Percentiles rank a stretch among this genome's conserved stretches.
Evolutionary conservation across 2,888 invertebrate genomes (phyloP).

Genomic region (Trilocha varians): DNA sequence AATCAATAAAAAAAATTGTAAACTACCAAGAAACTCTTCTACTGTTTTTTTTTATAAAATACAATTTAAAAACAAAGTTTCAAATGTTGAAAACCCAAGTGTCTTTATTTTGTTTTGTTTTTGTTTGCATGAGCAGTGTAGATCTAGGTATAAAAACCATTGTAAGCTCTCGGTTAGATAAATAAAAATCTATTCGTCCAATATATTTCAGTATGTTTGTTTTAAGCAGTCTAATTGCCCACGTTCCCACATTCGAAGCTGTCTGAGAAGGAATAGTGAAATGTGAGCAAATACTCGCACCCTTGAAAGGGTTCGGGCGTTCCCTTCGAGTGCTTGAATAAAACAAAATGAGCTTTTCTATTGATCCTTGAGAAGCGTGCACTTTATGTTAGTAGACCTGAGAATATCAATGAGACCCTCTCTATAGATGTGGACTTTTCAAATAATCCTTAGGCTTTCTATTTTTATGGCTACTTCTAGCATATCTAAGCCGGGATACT

Average conservation of each 20-base stretch:
- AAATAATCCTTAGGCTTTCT: no score
- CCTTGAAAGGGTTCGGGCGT: constrained; percentile 56
- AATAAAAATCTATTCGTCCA: neutral
- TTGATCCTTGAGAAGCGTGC: constrained; percentile 46
- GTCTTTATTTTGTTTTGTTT: no score
- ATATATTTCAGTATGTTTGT: constrained; percentile 28
- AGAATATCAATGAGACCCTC: constrained; percentile 30
- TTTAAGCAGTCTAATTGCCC: constrained; percentile 40
- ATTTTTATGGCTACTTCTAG: no score
- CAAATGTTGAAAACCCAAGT: no score
- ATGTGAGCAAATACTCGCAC: constrained; percentile 43
- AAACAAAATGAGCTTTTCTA: constrained; percentile 61
- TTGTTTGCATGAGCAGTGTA: no score
- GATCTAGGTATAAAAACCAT: no score
- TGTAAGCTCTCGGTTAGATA: neutral
- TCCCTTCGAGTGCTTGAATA: constrained; percentile 48
- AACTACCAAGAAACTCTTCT: no score
- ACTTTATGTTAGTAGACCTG: constrained; percentile 40
- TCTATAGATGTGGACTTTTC: constrained; percentile 4
- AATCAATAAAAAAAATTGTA: no score
- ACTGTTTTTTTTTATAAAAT: no score
- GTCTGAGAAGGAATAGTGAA: constrained; percentile 26
- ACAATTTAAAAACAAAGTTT: no score
- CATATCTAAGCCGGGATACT: no score
- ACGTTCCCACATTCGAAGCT: constrained; percentile 31